Percentiles rank a stretch among this genome's conserved stretches.
phyloP scores from a whole-genome alignment of 1,140 invertebrate species.

The Propsilocerus akamusi region DNA sequence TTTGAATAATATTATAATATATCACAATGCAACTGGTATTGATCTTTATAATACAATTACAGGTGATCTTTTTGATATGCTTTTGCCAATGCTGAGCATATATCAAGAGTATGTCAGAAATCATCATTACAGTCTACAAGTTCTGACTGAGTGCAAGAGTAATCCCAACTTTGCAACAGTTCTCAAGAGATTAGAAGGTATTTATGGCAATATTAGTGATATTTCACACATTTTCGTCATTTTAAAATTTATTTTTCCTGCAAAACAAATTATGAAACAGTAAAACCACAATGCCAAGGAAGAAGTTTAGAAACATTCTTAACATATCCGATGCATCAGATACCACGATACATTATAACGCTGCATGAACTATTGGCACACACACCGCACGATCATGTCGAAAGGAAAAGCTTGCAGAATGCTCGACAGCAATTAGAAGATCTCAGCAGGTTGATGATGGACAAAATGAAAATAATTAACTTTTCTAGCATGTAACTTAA shows the following conservation, averaged over 20 bases:
- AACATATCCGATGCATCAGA: constrained; percentile 91
- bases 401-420: constrained; percentile 73
- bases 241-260: not conserved
- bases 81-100: constrained; percentile 82
- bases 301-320: constrained; percentile 76
- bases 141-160: constrained; percentile 82
- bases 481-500: not conserved
- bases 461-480: constrained; percentile 30
- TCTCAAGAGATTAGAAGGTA: constrained; percentile 53
- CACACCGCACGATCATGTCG: constrained; percentile 89
- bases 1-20: not conserved
- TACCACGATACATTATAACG: constrained; percentile 83
- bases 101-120: constrained; percentile 91
- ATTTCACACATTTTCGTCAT: not conserved
- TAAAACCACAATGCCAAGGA: constrained; percentile 70
- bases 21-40: not conserved
- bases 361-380: constrained; percentile 80
- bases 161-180: constrained; percentile 57
- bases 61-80: constrained; percentile 88
- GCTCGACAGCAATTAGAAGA: constrained; percentile 78
- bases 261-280: constrained; percentile 14
- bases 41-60: constrained; percentile 15
- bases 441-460: constrained; percentile 38
- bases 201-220: constrained; percentile 6
- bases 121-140: constrained; percentile 87